Evolutionary conservation across 2,113 vertebrate genomes (phyloP).

Genomic region (Donacobius atricapilla): DNA sequence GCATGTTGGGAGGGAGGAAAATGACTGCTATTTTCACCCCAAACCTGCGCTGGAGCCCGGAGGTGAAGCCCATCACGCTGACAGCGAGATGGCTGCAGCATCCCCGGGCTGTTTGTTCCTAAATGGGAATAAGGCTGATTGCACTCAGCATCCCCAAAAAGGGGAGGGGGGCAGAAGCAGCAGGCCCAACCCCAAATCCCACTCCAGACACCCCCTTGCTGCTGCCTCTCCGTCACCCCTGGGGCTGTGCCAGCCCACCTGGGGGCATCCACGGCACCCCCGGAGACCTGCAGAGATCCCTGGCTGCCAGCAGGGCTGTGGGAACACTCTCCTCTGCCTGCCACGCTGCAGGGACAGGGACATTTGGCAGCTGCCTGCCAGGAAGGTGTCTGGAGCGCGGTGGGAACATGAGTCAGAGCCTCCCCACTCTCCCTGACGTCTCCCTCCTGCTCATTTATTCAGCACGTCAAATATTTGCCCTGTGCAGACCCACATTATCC

Average conservation of each 20-base stretch:
- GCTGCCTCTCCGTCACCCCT: neutral
- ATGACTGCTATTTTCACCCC: neutral
- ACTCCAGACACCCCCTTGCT: neutral
- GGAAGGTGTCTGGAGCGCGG: constrained; percentile 17
- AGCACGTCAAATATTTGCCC: constrained; percentile 41
- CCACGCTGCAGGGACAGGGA: neutral
- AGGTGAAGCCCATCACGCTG: neutral
- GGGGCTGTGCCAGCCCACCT: neutral
- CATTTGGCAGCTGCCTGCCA: constrained; percentile 30
- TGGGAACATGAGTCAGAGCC: constrained; percentile 42
- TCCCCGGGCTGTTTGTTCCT: neutral
- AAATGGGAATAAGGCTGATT: neutral
- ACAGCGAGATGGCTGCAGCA: neutral
- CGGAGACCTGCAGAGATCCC: neutral
- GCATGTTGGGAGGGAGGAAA: neutral
- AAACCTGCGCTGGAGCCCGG: neutral
- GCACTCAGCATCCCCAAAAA: neutral
- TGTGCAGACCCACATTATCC: neutral
- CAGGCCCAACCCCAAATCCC: fast-evolving
- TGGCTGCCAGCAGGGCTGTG: neutral
- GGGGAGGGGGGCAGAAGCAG: neutral
- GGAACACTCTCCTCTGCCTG: neutral
- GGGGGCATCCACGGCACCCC: neutral
- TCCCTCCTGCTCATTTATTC: constrained; percentile 46
- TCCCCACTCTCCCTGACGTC: neutral